phyloP scores from a whole-genome alignment of 1,140 invertebrate genomes.

The Hyphantria cunea region DNA sequence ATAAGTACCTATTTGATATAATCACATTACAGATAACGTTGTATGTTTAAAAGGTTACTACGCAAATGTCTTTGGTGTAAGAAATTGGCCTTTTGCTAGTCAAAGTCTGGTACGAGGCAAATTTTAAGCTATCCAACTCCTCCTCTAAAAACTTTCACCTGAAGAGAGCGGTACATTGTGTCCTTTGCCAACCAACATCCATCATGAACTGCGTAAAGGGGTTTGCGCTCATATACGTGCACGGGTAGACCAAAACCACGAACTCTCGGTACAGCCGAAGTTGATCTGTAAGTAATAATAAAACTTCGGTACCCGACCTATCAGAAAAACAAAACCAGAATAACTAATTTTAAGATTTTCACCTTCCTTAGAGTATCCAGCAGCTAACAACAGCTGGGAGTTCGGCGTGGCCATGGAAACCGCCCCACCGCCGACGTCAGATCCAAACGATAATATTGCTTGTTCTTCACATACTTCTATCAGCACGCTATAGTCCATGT shows the following conservation, averaged over 20 bases:
- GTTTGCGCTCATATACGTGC: constrained; percentile 66
- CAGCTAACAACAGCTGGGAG: constrained; percentile 49
- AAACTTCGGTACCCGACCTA: too few species aligned
- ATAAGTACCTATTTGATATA: too few species aligned
- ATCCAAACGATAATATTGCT: constrained; percentile 33
- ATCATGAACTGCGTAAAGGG: constrained; percentile 69
- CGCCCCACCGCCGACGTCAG: constrained; percentile 44
- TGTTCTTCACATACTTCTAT: constrained; percentile 61
- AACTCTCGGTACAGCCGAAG: constrained; percentile 69
- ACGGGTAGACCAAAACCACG: constrained; percentile 65
- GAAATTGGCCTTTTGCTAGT: too few species aligned
- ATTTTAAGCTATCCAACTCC: too few species aligned
- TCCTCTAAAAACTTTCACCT: constrained; percentile 38
- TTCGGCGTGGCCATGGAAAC: constrained; percentile 40
- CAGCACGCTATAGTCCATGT: constrained; percentile 45
- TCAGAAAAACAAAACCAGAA: too few species aligned
- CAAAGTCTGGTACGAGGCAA: too few species aligned
- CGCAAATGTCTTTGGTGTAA: too few species aligned
- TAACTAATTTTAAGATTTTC: not conserved
- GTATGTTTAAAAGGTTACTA: too few species aligned
- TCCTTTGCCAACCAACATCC: constrained; percentile 69
- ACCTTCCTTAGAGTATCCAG: constrained; percentile 58
- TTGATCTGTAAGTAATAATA: constrained; percentile 57
- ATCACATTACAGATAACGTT: too few species aligned
- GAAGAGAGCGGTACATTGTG: constrained; percentile 62